Evolutionary conservation across 1,140 invertebrate genomes (phyloP).

Genomic region (Megalonaias nervosa): DNA sequence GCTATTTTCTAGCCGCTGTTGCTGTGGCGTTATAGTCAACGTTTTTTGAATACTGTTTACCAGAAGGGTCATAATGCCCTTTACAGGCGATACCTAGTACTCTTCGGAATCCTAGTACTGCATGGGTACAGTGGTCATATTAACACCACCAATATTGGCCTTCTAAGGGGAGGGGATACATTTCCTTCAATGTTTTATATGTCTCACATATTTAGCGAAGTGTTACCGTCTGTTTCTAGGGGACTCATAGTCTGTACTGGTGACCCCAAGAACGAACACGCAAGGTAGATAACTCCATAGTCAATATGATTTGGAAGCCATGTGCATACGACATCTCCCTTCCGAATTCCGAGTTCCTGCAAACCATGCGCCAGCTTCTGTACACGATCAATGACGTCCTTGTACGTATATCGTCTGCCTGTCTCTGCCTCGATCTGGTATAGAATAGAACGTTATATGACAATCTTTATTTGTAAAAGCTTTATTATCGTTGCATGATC

Average conservation of each 20-base stretch:
- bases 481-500: background rate
- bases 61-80: no score
- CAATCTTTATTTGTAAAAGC: background rate
- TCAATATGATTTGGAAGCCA: constrained; percentile 15
- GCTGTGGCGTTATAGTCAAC: no score
- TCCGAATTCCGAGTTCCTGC: background rate
- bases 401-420: constrained; percentile 5
- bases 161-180: no score
- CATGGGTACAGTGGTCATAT: no score
- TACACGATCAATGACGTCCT: constrained; percentile 6
- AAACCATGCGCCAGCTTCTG: constrained; percentile 8
- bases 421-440: constrained; percentile 17
- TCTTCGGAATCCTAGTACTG: no score
- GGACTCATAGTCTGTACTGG: constrained; percentile 18
- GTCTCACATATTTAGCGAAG: no score
- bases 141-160: no score
- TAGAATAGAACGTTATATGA: background rate
- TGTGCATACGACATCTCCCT: constrained; percentile 23
- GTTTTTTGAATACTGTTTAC: no score
- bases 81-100: no score
- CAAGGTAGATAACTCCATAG: constrained; percentile 17
- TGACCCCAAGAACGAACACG: constrained; percentile 2
- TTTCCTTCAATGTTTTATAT: no score
- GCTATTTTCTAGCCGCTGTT: no score
- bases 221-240: constrained; percentile 19